These are phyloP conservation scores for Pandemis heparana DNA, from an alignment of 2,888 invertebrate species.

Conservation along the genomic window DNA sequence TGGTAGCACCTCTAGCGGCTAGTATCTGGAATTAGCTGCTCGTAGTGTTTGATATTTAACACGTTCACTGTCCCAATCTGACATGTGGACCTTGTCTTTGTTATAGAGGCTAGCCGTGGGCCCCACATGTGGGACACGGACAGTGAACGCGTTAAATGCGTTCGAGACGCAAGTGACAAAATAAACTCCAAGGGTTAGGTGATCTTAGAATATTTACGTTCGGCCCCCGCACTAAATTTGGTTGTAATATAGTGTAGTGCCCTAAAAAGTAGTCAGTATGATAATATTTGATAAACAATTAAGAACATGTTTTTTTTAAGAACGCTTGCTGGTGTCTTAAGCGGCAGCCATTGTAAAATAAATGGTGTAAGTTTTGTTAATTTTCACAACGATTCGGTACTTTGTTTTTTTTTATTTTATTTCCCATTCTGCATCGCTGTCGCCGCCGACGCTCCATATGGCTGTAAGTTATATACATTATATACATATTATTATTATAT, in stretches of 20 bases:
- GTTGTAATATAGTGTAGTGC: constrained; percentile 69
- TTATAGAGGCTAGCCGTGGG: too few relatives aligned
- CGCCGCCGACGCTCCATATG: constrained; percentile 64
- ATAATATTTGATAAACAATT: constrained; percentile 59
- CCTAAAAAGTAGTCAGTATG: constrained; percentile 54
- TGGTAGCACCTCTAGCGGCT: too few relatives aligned
- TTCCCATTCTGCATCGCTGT: constrained; percentile 42
- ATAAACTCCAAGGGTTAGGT: not conserved
- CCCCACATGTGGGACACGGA: too few relatives aligned
- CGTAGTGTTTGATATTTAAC: too few relatives aligned
- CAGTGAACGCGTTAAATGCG: too few relatives aligned
- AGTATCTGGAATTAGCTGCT: too few relatives aligned
- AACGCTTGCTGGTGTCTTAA: constrained; percentile 63
- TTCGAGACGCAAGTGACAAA: too few relatives aligned
- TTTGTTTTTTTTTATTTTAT: constrained; percentile 34
- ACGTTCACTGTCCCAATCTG: too few relatives aligned
- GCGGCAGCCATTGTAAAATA: constrained; percentile 50
- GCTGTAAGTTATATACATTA: constrained; percentile 83
- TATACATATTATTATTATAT: constrained; percentile 84
- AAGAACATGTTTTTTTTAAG: constrained; percentile 68
- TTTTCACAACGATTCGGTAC: constrained; percentile 53
- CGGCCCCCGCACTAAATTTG: constrained; percentile 55
- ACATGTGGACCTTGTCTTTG: too few relatives aligned
- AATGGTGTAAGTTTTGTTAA: constrained; percentile 60
- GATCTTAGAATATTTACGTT: not conserved